Evolutionary conservation across 2,888 invertebrate species (phyloP).

Genomic region (Cryptus armator): DNA sequence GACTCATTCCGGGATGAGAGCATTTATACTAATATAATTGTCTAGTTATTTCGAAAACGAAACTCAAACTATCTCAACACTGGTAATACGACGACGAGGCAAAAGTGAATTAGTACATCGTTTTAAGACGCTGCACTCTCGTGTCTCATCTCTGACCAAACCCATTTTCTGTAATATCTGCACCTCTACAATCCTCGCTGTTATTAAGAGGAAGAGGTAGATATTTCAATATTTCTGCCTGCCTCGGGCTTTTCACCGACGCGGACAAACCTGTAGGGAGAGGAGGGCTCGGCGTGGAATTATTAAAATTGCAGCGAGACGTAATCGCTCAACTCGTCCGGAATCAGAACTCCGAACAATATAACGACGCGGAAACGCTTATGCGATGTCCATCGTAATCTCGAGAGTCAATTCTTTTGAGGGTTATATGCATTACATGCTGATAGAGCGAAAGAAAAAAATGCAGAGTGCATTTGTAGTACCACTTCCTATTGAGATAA

Average conservation of each 20-base stretch:
- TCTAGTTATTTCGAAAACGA: conserved; percentile 49
- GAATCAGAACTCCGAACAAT: conserved; percentile 31
- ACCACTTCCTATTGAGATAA: conserved; percentile 40
- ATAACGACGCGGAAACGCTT: background rate
- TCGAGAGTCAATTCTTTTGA: background rate
- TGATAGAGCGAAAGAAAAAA: conserved; percentile 11
- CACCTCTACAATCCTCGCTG: background rate
- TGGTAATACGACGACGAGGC: conserved; percentile 6
- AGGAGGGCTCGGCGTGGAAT: conserved; percentile 12
- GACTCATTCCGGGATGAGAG: conserved; percentile 15
- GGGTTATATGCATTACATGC: background rate
- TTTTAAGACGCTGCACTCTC: conserved; percentile 21
- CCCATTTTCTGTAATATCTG: conserved; percentile 25
- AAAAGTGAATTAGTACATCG: conserved; percentile 42
- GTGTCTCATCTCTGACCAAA: conserved; percentile 4
- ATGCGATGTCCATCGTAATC: background rate
- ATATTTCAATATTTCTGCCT: conserved; percentile 27
- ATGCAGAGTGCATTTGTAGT: conserved; percentile 19
- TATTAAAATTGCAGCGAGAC: conserved; percentile 47
- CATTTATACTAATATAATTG: conserved; percentile 39
- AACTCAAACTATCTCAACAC: background rate
- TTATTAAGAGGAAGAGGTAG: conserved; percentile 21
- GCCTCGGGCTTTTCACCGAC: conserved; percentile 6
- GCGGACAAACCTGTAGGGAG: background rate
- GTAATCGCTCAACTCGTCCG: conserved; percentile 25